Conservation (phyloP, 2,888 invertebrate species). For the Leucoma salicis region DNA sequence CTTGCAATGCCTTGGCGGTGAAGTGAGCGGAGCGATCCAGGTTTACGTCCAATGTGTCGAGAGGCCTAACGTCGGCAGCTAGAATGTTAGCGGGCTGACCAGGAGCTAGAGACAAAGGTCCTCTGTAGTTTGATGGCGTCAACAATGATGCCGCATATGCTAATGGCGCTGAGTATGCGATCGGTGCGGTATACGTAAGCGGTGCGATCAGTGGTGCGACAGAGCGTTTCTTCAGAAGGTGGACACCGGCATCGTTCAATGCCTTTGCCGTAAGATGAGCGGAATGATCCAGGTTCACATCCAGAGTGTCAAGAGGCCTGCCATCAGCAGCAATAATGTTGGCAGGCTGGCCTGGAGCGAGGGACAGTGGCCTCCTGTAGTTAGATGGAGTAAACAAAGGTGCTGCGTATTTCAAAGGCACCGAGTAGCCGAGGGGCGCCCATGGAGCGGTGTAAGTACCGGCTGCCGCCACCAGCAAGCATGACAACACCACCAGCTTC, state of each 20-base stretch:
- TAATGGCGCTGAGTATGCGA: slow-evolving; percentile 31
- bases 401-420: slow-evolving; percentile 13
- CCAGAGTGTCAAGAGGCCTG: slow-evolving; percentile 68
- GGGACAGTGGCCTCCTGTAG: slow-evolving; percentile 66
- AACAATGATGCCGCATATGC: slow-evolving; percentile 28
- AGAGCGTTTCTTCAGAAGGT: slow-evolving; percentile 55
- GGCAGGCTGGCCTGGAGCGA: slow-evolving; percentile 71
- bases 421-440: slow-evolving; percentile 6
- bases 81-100: slow-evolving; percentile 72
- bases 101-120: slow-evolving; percentile 69
- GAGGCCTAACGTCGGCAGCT: slow-evolving; percentile 71
- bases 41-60: slow-evolving; percentile 74
- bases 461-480: slow-evolving; percentile 74
- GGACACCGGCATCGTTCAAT: slow-evolving; percentile 39
- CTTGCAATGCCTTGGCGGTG: slow-evolving; percentile 62
- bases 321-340: slow-evolving; percentile 65
- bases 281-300: slow-evolving; percentile 68
- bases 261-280: slow-evolving; percentile 59
- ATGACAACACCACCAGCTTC: slow-evolving; percentile 84
- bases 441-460: background rate
- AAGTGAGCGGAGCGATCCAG: slow-evolving; percentile 68
- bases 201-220: slow-evolving; percentile 5
- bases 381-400: slow-evolving; percentile 41
- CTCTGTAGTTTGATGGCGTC: slow-evolving; percentile 67
- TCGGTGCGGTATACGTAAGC: slow-evolving; percentile 12